phyloP scores from a whole-genome alignment of 1,140 invertebrate species.

The Himalopsyche phryganea region DNA sequence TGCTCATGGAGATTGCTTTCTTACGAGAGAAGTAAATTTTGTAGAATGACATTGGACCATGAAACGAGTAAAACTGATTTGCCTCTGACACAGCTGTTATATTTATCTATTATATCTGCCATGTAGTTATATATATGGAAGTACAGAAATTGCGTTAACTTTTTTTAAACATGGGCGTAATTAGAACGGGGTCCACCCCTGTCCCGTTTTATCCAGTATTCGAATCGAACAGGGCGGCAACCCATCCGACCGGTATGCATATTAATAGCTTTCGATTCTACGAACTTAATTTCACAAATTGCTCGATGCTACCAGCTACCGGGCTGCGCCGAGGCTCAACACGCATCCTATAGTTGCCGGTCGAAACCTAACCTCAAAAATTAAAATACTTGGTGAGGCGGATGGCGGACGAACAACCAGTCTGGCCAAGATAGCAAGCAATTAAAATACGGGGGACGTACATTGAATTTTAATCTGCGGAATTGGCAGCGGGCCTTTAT shows the following conservation, averaged over 20 bases:
- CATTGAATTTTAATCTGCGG: constrained; percentile 25
- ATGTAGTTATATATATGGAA: no score
- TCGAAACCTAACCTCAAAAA: no score
- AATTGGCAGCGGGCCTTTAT: constrained; percentile 12
- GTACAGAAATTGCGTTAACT: no score
- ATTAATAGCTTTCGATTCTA: constrained; percentile 31
- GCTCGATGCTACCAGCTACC: constrained; percentile 23
- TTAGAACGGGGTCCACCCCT: no score
- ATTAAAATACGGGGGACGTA: constrained; percentile 27
- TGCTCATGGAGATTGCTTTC: no score
- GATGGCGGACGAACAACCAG: constrained; percentile 2
- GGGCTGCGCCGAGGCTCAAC: background rate
- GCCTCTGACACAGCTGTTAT: no score
- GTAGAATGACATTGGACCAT: no score
- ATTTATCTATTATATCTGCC: no score
- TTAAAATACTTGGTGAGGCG: background rate
- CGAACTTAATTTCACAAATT: constrained; percentile 35
- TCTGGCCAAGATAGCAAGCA: constrained; percentile 25
- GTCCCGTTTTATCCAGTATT: no score
- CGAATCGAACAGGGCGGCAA: constrained; percentile 2
- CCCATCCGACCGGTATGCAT: constrained; percentile 24
- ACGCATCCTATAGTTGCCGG: background rate
- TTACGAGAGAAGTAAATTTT: no score
- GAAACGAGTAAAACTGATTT: no score
- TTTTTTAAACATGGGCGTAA: no score